Conservation (phyloP, 2,797 vertebrate species). For the Coregonus ussuriensis region DNA sequence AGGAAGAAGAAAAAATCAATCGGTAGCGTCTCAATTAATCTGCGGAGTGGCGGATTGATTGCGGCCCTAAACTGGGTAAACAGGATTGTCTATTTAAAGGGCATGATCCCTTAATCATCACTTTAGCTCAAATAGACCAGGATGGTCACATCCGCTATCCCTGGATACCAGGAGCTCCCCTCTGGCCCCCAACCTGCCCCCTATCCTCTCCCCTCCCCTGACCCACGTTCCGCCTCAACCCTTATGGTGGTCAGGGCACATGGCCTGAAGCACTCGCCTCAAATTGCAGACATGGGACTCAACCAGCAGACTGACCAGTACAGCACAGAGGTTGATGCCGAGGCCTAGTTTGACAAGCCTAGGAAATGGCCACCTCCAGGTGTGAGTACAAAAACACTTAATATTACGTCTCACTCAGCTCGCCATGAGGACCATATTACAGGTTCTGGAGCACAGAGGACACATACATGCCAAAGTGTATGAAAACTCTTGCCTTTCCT, state of each 20-base stretch:
- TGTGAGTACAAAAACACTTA: conserved; percentile 60
- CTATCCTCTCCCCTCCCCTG: not conserved
- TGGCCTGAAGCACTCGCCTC: conserved; percentile 48
- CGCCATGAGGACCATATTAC: conserved; percentile 54
- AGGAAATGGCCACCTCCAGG: conserved; percentile 48
- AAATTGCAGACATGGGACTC: conserved; percentile 59
- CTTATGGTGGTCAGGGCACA: conserved; percentile 46
- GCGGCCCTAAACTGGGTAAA: conserved; percentile 83
- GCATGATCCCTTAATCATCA: conserved; percentile 83
- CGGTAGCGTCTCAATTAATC: conserved; percentile 84
- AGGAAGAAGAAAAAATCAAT: conserved; percentile 72
- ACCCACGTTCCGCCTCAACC: conserved; percentile 38
- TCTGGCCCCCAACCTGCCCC: conserved; percentile 39
- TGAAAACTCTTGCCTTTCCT: conserved; percentile 41
- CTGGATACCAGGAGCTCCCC: conserved; percentile 57
- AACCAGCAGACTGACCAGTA: conserved; percentile 58
- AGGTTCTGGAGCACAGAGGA: conserved; percentile 14
- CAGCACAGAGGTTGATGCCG: conserved; percentile 32
- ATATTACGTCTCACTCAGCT: conserved; percentile 52
- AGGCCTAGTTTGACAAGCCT: conserved; percentile 36
- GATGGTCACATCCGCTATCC: conserved; percentile 61
- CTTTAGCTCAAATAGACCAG: conserved; percentile 72
- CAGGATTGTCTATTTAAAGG: conserved; percentile 82
- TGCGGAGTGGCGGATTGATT: conserved; percentile 80
- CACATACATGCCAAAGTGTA: conserved; percentile 23